These are phyloP conservation scores for Parelbella ahira DNA, from an alignment of 2,888 invertebrate species.

Conservation along the genomic window DNA sequence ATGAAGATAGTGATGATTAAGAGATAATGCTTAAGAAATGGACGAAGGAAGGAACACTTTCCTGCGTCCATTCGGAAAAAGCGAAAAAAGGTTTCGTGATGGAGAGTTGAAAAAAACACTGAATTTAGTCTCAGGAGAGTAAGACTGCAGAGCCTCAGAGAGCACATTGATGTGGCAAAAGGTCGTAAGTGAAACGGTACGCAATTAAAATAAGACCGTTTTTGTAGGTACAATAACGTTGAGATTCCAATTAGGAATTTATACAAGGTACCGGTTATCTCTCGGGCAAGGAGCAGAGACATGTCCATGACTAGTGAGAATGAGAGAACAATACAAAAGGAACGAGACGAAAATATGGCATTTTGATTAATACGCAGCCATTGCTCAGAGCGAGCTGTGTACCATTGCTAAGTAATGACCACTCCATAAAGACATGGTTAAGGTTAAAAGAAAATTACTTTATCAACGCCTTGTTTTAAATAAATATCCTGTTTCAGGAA, in stretches of 20 bases:
- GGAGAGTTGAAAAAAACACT: conserved; percentile 71
- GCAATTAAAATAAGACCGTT: conserved; percentile 28
- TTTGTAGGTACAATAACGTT: conserved; percentile 23
- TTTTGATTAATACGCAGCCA: conserved; percentile 80
- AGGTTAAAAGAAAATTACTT: conserved; percentile 81
- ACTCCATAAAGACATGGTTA: conserved; percentile 81
- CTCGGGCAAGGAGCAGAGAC: conserved; percentile 57
- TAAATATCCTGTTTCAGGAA: conserved; percentile 81
- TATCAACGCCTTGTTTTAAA: conserved; percentile 81
- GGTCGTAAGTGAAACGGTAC: conserved; percentile 33
- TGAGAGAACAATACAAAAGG: conserved; percentile 52
- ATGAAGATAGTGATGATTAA: conserved; percentile 66
- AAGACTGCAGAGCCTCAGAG: conserved; percentile 72
- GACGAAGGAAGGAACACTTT: conserved; percentile 65
- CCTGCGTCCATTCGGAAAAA: conserved; percentile 71
- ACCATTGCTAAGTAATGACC: conserved; percentile 81
- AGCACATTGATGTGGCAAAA: conserved; percentile 37
- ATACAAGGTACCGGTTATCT: conserved; percentile 43
- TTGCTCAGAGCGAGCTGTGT: conserved; percentile 80
- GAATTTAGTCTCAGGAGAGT: conserved; percentile 78
- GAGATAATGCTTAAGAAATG: conserved; percentile 77
- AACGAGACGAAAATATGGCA: conserved; percentile 73
- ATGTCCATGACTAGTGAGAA: conserved; percentile 71
- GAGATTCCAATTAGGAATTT: conserved; percentile 19
- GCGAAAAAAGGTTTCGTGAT: conserved; percentile 72